Percentiles rank a stretch among this genome's conserved stretches.
Evolutionary conservation across 2,797 vertebrate species (phyloP).

Genomic region (Rhinogobio ventralis): DNA sequence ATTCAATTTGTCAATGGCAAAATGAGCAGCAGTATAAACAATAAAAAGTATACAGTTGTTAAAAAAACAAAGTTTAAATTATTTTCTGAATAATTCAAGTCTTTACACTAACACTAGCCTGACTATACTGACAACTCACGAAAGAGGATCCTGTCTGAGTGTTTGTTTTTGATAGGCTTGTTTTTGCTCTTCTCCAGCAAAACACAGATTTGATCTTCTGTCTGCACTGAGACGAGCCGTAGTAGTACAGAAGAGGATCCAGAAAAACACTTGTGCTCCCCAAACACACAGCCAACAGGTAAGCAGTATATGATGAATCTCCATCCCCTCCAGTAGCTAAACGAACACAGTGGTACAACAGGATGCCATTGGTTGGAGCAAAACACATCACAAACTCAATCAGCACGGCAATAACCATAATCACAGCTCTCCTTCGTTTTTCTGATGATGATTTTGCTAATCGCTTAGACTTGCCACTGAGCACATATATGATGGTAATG

Average conservation of each 20-base stretch:
- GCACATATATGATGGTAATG: constrained; percentile 77
- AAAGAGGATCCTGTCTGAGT: not conserved
- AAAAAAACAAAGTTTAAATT: not conserved
- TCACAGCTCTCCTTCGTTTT: constrained; percentile 80
- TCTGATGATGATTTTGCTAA: constrained; percentile 61
- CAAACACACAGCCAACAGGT: constrained; percentile 85
- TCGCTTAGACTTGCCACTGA: constrained; percentile 66
- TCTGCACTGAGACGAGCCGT: constrained; percentile 91
- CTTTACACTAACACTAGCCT: not conserved
- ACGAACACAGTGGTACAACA: constrained; percentile 82
- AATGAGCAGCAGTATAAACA: not conserved
- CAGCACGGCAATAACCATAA: constrained; percentile 83
- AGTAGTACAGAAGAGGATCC: constrained; percentile 92
- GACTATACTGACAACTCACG: not conserved
- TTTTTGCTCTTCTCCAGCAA: constrained; percentile 68
- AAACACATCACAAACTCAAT: constrained; percentile 89
- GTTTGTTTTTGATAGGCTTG: not conserved
- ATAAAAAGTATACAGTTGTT: not conserved
- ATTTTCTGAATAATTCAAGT: not conserved
- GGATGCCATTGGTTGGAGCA: constrained; percentile 84
- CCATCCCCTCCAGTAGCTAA: constrained; percentile 51
- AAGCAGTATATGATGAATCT: constrained; percentile 82
- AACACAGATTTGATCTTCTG: constrained; percentile 77
- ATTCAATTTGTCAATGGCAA: not conserved
- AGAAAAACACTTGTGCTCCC: constrained; percentile 89